Conservation (phyloP, 2,888 invertebrate species). For the Drosophila putrida region DNA sequence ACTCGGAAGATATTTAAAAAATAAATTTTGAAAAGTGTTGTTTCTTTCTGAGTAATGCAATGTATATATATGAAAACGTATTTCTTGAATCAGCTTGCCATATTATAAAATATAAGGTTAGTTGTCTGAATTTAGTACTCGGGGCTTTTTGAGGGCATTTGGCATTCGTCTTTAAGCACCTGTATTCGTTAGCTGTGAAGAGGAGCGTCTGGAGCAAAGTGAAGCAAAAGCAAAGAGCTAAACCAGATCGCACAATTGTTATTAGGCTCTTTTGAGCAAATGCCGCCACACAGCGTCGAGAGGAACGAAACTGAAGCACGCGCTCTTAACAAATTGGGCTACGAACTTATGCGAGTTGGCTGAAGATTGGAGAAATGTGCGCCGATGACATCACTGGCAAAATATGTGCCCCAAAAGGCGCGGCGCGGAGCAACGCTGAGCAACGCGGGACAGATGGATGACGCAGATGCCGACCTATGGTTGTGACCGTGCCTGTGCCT, state of each 20-base stretch:
- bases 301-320: constrained; percentile 74
- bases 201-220: constrained; percentile 46
- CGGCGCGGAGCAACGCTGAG: constrained; percentile 47
- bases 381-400: constrained; percentile 74
- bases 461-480: constrained; percentile 40
- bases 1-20: no score
- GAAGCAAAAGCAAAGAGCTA: constrained; percentile 34
- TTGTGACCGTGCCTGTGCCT: constrained; percentile 1
- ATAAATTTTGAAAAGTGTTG: no score
- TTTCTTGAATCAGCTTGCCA: no score
- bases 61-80: no score
- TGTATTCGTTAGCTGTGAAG: constrained; percentile 46
- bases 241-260: constrained; percentile 76
- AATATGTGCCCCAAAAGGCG: constrained; percentile 76
- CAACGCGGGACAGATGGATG: constrained; percentile 38
- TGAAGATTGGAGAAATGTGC: constrained; percentile 47
- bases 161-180: background rate
- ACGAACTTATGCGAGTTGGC: constrained; percentile 69
- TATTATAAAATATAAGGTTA: background rate
- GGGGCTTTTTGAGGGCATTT: constrained; percentile 30
- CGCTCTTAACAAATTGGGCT: constrained; percentile 79
- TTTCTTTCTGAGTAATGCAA: no score
- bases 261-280: constrained; percentile 75
- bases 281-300: constrained; percentile 55
- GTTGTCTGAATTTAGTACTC: background rate